These are phyloP conservation scores for Karalla daura DNA, from an alignment of 2,797 vertebrate species.

Conservation along the genomic window DNA sequence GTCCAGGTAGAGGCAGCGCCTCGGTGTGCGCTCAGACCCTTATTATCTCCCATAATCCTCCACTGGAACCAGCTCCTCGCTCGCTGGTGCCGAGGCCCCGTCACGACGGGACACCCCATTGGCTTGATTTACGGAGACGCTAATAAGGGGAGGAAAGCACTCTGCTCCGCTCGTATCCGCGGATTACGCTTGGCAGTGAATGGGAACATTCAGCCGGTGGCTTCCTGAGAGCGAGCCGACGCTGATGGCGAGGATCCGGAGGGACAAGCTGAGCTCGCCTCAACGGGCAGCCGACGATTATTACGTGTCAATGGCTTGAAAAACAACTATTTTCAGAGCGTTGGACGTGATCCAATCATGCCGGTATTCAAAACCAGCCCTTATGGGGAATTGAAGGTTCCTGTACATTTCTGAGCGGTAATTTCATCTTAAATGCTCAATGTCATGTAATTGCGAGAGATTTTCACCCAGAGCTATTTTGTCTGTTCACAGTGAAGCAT, in stretches of 20 bases:
- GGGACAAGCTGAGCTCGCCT: slow-evolving; percentile 33
- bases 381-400: slow-evolving; percentile 52
- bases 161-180: slow-evolving; percentile 48
- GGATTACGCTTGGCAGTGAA: slow-evolving; percentile 69
- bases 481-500: slow-evolving; percentile 40
- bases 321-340: slow-evolving; percentile 50
- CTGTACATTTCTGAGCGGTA: slow-evolving; percentile 33
- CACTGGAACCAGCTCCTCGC: slow-evolving; percentile 43
- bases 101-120: slow-evolving; percentile 65
- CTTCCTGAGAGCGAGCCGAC: slow-evolving; percentile 49
- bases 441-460: slow-evolving; percentile 31
- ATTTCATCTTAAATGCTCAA: slow-evolving; percentile 53
- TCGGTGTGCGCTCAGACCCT: slow-evolving; percentile 40
- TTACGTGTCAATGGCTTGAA: slow-evolving; percentile 62
- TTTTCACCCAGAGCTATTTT: slow-evolving; percentile 27
- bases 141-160: slow-evolving; percentile 73
- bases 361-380: slow-evolving; percentile 40
- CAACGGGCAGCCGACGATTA: slow-evolving; percentile 35
- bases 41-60: slow-evolving; percentile 55
- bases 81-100: slow-evolving; percentile 53
- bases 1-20: not conserved
- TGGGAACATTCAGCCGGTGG: slow-evolving; percentile 70
- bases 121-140: slow-evolving; percentile 74
- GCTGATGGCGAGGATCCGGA: slow-evolving; percentile 62
- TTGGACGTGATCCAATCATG: slow-evolving; percentile 56